Evolutionary conservation across 1,140 invertebrate genomes (phyloP).

Genomic region (Luehdorfia chinensis): DNA sequence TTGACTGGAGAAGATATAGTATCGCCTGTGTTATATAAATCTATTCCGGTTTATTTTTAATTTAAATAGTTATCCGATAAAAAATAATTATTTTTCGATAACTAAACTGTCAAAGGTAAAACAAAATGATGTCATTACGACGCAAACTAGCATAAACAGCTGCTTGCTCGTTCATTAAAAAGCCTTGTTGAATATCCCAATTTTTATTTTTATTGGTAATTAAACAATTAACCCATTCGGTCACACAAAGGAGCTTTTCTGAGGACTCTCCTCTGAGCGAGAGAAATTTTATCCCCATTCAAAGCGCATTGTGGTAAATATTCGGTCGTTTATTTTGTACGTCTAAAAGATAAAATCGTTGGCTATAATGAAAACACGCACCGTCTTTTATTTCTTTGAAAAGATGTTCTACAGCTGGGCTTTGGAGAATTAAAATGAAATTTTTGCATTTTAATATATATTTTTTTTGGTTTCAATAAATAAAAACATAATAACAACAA

Average conservation of each 20-base stretch:
- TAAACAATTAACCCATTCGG: slow-evolving; percentile 72
- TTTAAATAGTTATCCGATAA: too few relatives aligned
- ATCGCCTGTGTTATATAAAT: too few relatives aligned
- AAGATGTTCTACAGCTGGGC: too few relatives aligned
- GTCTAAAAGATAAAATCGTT: slow-evolving; percentile 15
- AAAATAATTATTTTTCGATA: too few relatives aligned
- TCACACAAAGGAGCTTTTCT: slow-evolving; percentile 52
- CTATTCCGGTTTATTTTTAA: too few relatives aligned
- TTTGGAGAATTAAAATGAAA: too few relatives aligned
- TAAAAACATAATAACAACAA: too few relatives aligned
- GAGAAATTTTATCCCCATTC: slow-evolving; percentile 71
- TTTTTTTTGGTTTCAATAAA: too few relatives aligned
- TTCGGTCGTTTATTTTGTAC: slow-evolving; percentile 50
- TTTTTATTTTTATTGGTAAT: slow-evolving; percentile 75
- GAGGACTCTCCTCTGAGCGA: slow-evolving; percentile 41
- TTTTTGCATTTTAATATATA: too few relatives aligned
- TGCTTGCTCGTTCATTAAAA: slow-evolving; percentile 44
- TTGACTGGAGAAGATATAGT: too few relatives aligned
- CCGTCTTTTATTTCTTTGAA: slow-evolving; percentile 1
- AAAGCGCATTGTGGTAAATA: slow-evolving; percentile 60
- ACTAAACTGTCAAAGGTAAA: too few relatives aligned
- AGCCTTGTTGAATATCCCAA: slow-evolving; percentile 36
- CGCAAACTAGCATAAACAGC: slow-evolving; percentile 35
- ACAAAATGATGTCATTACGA: slow-evolving; percentile 15
- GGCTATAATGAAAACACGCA: slow-evolving; percentile 1